phyloP scores from a whole-genome alignment of 2,797 vertebrate species.

The Phrynocephalus guinanensis region DNA sequence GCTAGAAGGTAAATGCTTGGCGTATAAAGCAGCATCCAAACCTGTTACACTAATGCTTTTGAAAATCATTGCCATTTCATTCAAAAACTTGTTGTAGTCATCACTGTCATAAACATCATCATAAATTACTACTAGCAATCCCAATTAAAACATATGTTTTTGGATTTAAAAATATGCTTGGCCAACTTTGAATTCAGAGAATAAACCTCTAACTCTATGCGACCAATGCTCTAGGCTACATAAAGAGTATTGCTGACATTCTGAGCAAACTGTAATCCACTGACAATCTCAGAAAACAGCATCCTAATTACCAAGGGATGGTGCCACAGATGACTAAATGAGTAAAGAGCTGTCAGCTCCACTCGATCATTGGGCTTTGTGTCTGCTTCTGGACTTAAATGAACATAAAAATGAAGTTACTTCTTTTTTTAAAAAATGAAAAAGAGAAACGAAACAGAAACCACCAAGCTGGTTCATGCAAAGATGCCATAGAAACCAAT shows the following conservation, averaged over 20 bases:
- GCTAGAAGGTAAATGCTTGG: background rate
- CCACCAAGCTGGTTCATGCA: background rate
- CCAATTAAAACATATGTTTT: background rate
- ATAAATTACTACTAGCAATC: background rate
- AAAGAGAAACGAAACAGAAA: slow-evolving; percentile 18
- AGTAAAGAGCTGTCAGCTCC: background rate
- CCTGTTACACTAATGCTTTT: background rate
- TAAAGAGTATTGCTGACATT: background rate
- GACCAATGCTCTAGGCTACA: background rate
- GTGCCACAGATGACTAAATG: background rate
- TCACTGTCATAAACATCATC: no score
- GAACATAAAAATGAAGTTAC: slow-evolving; percentile 18
- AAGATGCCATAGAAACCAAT: background rate
- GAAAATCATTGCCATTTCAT: background rate
- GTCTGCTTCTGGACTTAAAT: background rate
- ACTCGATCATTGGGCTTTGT: background rate
- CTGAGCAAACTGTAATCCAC: background rate
- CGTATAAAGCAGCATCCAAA: background rate
- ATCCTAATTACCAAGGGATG: background rate
- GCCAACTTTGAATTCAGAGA: background rate
- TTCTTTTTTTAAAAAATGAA: background rate
- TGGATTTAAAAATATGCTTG: background rate
- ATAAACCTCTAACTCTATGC: background rate
- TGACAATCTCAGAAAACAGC: background rate
- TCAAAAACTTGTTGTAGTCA: background rate